Conservation (phyloP, 2,888 invertebrate species). For the Imbricaverruca yamaguchii region DNA sequence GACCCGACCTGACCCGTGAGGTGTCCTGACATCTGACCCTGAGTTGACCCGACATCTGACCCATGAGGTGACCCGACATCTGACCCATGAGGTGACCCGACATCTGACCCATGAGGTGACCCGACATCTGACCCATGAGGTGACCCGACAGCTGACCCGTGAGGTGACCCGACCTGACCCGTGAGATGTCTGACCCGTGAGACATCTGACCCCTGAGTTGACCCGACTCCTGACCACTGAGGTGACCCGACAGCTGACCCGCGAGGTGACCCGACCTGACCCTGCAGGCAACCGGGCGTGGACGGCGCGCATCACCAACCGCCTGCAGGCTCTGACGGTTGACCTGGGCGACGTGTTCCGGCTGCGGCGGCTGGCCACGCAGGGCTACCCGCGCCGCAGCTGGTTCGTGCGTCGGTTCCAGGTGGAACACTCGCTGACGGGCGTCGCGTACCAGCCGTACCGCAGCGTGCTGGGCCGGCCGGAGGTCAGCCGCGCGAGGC, state of each 20-base stretch:
- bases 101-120: neutral
- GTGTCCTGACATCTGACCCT: no score
- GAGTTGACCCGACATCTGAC: neutral
- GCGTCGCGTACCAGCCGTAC: conserved; percentile 70
- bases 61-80: no score
- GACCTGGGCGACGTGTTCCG: conserved; percentile 82
- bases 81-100: neutral
- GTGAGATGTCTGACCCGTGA: neutral
- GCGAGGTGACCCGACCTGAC: neutral
- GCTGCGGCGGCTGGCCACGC: conserved; percentile 78
- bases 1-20: neutral
- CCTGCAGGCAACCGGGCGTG: conserved; percentile 52
- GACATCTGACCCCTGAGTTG: no score
- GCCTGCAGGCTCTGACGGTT: conserved; percentile 81
- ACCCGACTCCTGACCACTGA: neutral
- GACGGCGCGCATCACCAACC: conserved; percentile 84
- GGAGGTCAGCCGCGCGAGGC: neutral
- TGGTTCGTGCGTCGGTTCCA: conserved; percentile 91
- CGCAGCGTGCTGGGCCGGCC: neutral
- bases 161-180: no score
- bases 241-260: no score
- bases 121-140: no score
- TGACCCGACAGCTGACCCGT: no score
- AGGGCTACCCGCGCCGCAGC: conserved; percentile 78
- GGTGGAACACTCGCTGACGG: conserved; percentile 85